phyloP scores from a whole-genome alignment of 2,888 invertebrate genomes.

The Megaustenia siamemsis region DNA sequence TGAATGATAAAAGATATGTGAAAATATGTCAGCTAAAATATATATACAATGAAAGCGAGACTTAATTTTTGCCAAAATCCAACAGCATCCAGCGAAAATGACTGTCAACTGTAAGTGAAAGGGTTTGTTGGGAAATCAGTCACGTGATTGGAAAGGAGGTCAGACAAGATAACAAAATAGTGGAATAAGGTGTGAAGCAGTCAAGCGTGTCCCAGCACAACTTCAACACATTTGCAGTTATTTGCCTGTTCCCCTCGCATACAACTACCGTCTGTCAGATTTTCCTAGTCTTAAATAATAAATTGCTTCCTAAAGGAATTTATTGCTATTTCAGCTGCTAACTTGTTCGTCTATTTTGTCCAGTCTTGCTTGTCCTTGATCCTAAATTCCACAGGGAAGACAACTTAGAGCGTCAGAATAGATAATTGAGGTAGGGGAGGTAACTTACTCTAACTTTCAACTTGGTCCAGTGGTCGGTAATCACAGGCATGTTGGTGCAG shows the following conservation, averaged over 20 bases:
- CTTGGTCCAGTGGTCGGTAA: slow-evolving; percentile 76
- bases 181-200: no score
- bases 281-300: background rate
- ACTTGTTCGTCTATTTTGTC: background rate
- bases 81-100: no score
- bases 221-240: background rate
- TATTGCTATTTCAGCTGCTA: background rate
- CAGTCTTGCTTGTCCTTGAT: background rate
- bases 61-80: no score
- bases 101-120: no score
- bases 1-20: no score
- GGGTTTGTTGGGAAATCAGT: no score
- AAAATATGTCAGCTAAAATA: no score
- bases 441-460: slow-evolving; percentile 68
- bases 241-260: background rate
- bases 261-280: background rate
- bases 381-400: background rate
- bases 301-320: background rate
- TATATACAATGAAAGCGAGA: no score
- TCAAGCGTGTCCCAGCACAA: no score
- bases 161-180: no score
- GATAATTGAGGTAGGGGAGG: background rate
- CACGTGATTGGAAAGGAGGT: no score
- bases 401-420: background rate
- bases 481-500: slow-evolving; percentile 67